A percentile compares a stretch with the other conserved stretches of the same genome.
These are phyloP conservation scores for Rhagoletis pomonella DNA, from an alignment of 1,140 invertebrate genomes.

Conservation along the genomic window DNA sequence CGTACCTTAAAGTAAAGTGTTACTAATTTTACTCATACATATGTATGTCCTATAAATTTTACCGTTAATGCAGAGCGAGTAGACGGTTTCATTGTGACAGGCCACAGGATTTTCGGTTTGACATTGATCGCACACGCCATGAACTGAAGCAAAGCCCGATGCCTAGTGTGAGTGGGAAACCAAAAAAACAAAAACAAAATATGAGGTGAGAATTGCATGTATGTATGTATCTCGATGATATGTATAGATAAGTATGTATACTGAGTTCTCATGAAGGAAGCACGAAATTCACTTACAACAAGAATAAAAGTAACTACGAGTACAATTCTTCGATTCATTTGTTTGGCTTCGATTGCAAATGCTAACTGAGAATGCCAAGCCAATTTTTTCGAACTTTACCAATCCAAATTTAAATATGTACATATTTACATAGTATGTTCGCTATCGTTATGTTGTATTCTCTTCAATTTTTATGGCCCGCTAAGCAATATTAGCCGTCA, in stretches of 20 bases:
- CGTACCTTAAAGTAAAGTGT: neutral
- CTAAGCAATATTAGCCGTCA: no score
- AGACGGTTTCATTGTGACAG: slow-evolving; percentile 23
- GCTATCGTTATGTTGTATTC: no score
- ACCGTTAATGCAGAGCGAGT: slow-evolving; percentile 27
- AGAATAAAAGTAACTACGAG: neutral
- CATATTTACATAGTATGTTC: no score
- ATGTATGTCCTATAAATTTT: neutral
- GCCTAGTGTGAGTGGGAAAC: neutral
- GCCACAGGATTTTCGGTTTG: neutral
- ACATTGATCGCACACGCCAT: neutral
- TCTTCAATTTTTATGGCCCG: no score
- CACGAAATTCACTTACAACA: neutral
- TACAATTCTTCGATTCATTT: slow-evolving; percentile 6
- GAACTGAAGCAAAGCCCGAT: neutral
- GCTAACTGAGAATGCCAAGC: neutral
- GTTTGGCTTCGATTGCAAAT: neutral
- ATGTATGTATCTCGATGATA: no score
- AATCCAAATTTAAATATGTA: neutral
- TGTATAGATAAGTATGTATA: no score
- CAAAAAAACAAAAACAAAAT: neutral
- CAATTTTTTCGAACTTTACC: neutral
- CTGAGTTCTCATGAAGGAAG: neutral
- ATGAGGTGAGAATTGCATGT: no score
- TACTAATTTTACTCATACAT: no score